phyloP scores from a whole-genome alignment of 2,113 vertebrate genomes.

The Pedetes capensis region DNA sequence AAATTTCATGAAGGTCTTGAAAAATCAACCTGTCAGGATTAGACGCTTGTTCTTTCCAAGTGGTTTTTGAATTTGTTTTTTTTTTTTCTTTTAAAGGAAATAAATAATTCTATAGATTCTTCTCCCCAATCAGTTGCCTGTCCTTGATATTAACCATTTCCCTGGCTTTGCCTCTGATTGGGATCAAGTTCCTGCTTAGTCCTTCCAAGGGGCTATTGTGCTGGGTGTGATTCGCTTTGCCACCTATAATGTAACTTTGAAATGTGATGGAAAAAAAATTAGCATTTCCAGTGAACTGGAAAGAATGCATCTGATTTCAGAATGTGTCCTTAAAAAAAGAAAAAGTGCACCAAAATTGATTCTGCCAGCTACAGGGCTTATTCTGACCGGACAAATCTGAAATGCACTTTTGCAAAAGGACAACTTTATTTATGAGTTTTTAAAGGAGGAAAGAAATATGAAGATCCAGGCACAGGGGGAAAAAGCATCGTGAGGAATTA shows the following conservation, averaged over 20 bases:
- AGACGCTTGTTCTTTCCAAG: slow-evolving; percentile 34
- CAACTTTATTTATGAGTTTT: slow-evolving; percentile 58
- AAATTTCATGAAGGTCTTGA: slow-evolving; percentile 13
- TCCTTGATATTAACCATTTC: slow-evolving; percentile 56
- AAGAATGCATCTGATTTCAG: slow-evolving; percentile 72
- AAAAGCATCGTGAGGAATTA: slow-evolving; percentile 35
- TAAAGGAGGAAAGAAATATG: background rate
- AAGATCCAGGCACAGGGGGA: background rate
- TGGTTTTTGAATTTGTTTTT: slow-evolving; percentile 30
- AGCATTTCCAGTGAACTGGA: slow-evolving; percentile 67
- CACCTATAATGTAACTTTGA: slow-evolving; percentile 58
- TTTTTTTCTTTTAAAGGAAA: background rate
- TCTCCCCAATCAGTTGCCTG: slow-evolving; percentile 34
- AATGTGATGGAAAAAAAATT: slow-evolving; percentile 37
- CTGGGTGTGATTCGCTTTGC: background rate
- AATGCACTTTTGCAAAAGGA: slow-evolving; percentile 57
- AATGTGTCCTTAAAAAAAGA: slow-evolving; percentile 56
- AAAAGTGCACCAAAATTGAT: slow-evolving; percentile 39
- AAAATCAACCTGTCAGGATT: slow-evolving; percentile 42
- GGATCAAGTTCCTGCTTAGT: background rate
- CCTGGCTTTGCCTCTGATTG: background rate
- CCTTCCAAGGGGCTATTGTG: slow-evolving; percentile 15
- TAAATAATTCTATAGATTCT: slow-evolving; percentile 43
- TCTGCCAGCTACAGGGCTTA: slow-evolving; percentile 37
- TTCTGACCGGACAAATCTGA: background rate